Base-by-base conservation (phyloP, 2,888 invertebrate genomes). In the Phania funesta region DNA sequence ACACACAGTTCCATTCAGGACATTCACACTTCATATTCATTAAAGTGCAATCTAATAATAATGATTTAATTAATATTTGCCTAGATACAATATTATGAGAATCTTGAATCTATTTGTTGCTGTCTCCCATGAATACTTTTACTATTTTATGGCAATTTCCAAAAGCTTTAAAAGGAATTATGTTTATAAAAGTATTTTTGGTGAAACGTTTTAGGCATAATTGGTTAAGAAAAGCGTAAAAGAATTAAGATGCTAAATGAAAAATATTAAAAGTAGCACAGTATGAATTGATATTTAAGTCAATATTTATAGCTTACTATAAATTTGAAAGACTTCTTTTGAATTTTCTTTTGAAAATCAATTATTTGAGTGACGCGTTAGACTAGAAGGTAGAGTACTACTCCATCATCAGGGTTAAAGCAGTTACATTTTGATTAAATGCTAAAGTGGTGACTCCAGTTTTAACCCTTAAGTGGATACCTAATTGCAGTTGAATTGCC, bases 221-320 rank as follows among this genome's bases (percentile, higher is more conserved):
- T 81, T 83, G 46, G 52, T 20, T 75, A 80, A 74, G 75, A 78
- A 83, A 68, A 68, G 80, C 73, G 58, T 71, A 83, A 75, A 50
- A 50, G 68, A 54, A 67, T 35, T 46, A 44, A 35, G 9, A 67
- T 54, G 38, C 18, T 41, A 38, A 50, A 35, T 32, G 29, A 22
- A 13, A 38, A 18, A 52, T 52, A 54, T 48, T 52, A 18, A 26
- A 52, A 67, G 20, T 7, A 52, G 22, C 7, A 16, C 29, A 18
- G 13, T 58, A 67, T 80, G 74, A 80, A 78, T 75, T 84, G 52
- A 73, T 58, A 54, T 84, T 78, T 64, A 83, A 84, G 62, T 67
- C 58, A 54, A 62, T 54, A 62, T 54, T 62, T 41, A 22, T 58
- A 77, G 56, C 73, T 35, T 35, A 35, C 3, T 35, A 35, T 1